Evolutionary conservation across 2,888 invertebrate species (phyloP).

Genomic region (Chrysodeixis includens): DNA sequence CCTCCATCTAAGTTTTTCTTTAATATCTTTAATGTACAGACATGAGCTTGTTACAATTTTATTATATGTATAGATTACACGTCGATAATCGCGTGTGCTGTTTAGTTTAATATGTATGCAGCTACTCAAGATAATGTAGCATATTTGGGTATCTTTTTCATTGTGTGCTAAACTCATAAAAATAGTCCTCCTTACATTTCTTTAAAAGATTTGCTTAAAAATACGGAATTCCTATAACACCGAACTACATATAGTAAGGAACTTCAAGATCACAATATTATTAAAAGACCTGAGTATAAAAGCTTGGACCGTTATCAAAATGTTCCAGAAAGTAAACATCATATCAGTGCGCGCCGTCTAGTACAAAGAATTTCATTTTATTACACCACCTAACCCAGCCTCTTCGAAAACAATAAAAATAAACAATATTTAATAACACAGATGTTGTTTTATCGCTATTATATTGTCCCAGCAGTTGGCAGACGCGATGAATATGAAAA

Average conservation of each 20-base stretch:
- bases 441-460: conserved; percentile 50
- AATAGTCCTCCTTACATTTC: too few species aligned
- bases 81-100: too few species aligned
- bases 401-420: conserved; percentile 11
- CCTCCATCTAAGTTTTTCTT: too few species aligned
- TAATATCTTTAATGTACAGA: too few species aligned
- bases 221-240: too few species aligned
- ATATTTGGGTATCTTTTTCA: too few species aligned
- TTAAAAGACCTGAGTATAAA: neutral
- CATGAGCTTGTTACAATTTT: too few species aligned
- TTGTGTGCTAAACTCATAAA: too few species aligned
- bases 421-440: conserved; percentile 52
- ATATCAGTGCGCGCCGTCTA: conserved; percentile 23
- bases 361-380: conserved; percentile 39
- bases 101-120: too few species aligned
- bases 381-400: conserved; percentile 11
- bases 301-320: conserved; percentile 21
- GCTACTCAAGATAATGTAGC: too few species aligned
- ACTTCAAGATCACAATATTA: neutral
- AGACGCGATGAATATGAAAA: conserved; percentile 58
- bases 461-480: conserved; percentile 33
- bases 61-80: too few species aligned
- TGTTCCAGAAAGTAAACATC: conserved; percentile 7
- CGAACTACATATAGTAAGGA: neutral
- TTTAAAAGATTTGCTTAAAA: too few species aligned